Evolutionary conservation across 2,113 vertebrate species (phyloP).

Genomic region (Triplophysa rosa): DNA sequence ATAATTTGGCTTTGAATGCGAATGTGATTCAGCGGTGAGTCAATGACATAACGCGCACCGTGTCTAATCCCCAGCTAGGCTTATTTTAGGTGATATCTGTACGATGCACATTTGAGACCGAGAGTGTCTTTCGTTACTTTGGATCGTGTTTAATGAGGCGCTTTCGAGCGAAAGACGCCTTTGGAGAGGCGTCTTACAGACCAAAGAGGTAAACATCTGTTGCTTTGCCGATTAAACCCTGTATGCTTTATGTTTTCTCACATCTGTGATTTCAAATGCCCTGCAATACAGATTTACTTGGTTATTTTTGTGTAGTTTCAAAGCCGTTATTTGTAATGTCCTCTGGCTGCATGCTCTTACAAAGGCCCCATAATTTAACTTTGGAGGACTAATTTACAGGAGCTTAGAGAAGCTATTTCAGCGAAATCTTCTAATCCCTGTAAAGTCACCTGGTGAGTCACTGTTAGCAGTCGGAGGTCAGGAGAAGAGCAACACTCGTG

Average conservation of each 20-base stretch:
- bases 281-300: not conserved
- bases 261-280: not conserved
- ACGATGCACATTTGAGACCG: not conserved
- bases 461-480: conserved; percentile 4
- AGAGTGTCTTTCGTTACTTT: not conserved
- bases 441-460: not conserved
- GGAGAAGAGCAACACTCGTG: not conserved
- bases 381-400: not conserved
- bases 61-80: conserved; percentile 6
- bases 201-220: conserved; percentile 1
- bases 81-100: conserved; percentile 21
- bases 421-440: conserved; percentile 8
- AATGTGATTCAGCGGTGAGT: conserved; percentile 26
- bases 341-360: not conserved
- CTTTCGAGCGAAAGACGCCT: not conserved
- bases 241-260: not conserved
- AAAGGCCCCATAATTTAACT: not conserved
- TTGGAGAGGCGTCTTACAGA: not conserved
- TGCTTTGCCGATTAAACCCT: not conserved
- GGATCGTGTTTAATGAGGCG: conserved; percentile 3
- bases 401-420: conserved; percentile 1
- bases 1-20: conserved; percentile 17
- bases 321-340: not conserved
- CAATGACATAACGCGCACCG: conserved; percentile 20
- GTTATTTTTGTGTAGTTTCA: not conserved